Conservation (phyloP, 1,140 invertebrate genomes). For the Littorina saxatilis region DNA sequence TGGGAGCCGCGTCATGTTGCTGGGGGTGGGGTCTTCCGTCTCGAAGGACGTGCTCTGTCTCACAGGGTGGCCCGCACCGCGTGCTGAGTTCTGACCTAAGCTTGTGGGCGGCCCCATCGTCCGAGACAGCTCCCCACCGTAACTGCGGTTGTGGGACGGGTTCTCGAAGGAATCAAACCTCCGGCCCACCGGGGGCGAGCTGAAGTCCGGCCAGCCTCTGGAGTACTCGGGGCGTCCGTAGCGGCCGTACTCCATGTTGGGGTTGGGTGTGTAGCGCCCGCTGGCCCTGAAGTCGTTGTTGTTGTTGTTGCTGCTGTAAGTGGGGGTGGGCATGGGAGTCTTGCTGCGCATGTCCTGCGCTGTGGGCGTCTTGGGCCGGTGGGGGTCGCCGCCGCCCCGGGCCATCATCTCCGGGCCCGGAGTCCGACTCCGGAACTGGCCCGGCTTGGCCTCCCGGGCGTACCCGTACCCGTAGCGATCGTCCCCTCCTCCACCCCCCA, state of each 20-base stretch:
- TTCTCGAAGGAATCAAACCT: conserved; percentile 43
- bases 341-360: conserved; percentile 72
- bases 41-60: conserved; percentile 85
- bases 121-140: conserved; percentile 45
- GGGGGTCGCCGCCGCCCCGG: conserved; percentile 51
- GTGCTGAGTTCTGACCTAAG: conserved; percentile 21
- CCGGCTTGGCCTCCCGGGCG: conserved; percentile 60
- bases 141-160: conserved; percentile 44
- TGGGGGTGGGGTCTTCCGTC: conserved; percentile 75
- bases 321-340: conserved; percentile 52
- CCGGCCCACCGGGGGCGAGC: conserved; percentile 38
- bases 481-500: conserved; percentile 35
- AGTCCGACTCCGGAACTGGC: conserved; percentile 72
- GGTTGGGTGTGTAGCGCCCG: conserved; percentile 53
- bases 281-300: conserved; percentile 43
- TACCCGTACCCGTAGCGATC: conserved; percentile 53
- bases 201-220: conserved; percentile 48
- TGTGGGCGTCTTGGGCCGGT: conserved; percentile 72
- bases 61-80: conserved; percentile 57
- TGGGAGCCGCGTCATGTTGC: conserved; percentile 66
- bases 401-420: conserved; percentile 74
- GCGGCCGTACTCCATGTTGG: conserved; percentile 49
- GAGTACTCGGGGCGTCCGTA: conserved; percentile 42
- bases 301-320: conserved; percentile 34
- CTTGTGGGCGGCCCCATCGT: not conserved